Base-by-base conservation (phyloP, 1,140 invertebrate genomes). In the Drosophila neocordata region DNA sequence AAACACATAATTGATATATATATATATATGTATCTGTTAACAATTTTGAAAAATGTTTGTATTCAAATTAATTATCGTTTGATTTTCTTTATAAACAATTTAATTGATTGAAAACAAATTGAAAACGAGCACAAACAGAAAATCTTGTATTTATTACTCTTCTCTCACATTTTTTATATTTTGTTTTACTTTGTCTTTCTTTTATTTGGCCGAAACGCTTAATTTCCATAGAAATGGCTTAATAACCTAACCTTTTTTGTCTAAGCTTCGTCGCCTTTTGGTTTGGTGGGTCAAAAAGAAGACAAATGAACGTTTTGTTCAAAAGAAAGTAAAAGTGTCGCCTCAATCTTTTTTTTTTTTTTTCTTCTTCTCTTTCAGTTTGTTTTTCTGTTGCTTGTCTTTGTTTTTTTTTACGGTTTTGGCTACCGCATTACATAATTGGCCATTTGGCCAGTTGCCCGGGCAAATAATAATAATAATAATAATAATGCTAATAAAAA, bases 361-460 rank as follows among this genome's bases (percentile, higher is more conserved):
- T 70, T 67, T 72, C 11, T 64, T 65, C 60, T 38, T 64, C 41
- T 48, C 41, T 48, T 48, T 48, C 41, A 48, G 61, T 67, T 53
- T 67, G 41, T 68, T 74, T 74, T 74, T 55, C 38, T 57, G 60
- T 41, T 74, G 35, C 55, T 57, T 64, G 8, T 58, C 27, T 31
- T 58, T 34, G 44, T 31, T 58, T 4, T 37, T 75, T 69, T 77
- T 79, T 85, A 61, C 73, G 78, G 59, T 37, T 66, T 57, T 65
- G 59, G 41, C 69, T 63, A 68, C 58, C 37, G 48, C 56, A 75
- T 85, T 85, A 85, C 83, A 85, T 85, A 85, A 85, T 85, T 85
- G 78, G 55, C 74, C 58, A 41, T 69, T 73, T 81, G 70, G 73
- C 53, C 57, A 60, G 31, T 44, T 72, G 83, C 78, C 82, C 75